phyloP scores from a whole-genome alignment of 2,888 invertebrate genomes.

The Trachelus stipa region DNA sequence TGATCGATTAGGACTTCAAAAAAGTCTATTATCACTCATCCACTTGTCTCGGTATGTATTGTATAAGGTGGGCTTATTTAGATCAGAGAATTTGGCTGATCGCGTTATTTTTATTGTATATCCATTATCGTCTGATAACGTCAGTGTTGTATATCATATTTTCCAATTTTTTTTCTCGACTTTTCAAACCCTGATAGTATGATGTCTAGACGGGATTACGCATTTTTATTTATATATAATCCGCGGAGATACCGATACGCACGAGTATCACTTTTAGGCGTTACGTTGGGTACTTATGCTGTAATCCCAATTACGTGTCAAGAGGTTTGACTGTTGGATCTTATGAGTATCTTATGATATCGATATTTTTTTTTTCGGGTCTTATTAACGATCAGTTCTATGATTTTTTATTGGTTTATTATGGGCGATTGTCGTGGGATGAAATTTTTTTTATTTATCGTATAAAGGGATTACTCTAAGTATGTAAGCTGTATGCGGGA shows the following conservation, averaged over 20 bases:
- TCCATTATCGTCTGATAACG: not conserved
- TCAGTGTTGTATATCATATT: not conserved
- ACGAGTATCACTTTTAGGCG: not conserved
- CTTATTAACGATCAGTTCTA: no score
- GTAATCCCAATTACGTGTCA: not conserved
- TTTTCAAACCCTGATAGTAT: not conserved
- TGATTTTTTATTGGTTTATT: no score
- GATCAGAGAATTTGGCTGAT: no score
- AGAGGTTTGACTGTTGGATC: no score
- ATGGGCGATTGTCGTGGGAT: no score
- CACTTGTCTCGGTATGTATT: not conserved
- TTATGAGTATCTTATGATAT: not conserved
- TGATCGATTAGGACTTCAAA: not conserved
- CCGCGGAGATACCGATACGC: not conserved
- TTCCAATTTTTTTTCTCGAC: not conserved
- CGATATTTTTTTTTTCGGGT: no score
- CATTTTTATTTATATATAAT: not conserved
- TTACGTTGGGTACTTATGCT: not conserved
- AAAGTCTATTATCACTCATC: not conserved
- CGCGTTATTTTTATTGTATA: not conserved
- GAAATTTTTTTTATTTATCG: no score
- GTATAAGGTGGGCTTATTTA: not conserved
- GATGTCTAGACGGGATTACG: no score
- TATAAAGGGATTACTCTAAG: no score
- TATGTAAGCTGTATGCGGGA: no score